Conservation (phyloP, 2,113 vertebrate genomes). For the Chaenocephalus aceratus region DNA sequence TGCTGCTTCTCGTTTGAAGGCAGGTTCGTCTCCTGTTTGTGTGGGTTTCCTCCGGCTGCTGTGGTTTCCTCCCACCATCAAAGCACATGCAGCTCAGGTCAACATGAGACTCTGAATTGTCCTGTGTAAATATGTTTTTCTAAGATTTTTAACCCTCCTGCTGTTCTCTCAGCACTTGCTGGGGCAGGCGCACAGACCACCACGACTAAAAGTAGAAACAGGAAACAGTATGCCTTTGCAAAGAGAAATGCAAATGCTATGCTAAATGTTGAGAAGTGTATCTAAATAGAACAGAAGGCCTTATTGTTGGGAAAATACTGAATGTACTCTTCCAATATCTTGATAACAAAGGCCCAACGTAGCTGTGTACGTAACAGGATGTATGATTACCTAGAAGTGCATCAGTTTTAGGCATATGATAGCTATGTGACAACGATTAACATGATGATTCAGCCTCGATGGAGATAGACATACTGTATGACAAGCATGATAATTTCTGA, state of each 20-base stretch:
- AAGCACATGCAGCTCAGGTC: constrained; percentile 27
- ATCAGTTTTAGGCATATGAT: too few species aligned
- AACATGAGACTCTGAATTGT: constrained; percentile 18
- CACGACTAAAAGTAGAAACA: not conserved
- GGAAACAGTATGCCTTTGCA: not conserved
- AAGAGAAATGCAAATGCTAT: too few species aligned
- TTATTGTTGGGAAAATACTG: too few species aligned
- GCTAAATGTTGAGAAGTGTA: not conserved
- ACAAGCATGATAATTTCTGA: too few species aligned
- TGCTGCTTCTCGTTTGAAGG: constrained; percentile 30
- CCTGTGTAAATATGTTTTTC: constrained; percentile 8
- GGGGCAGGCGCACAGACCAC: not conserved
- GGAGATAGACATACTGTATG: too few species aligned
- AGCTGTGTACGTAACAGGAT: too few species aligned
- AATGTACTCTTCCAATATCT: too few species aligned
- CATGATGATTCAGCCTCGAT: too few species aligned
- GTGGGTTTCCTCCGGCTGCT: constrained; percentile 34
- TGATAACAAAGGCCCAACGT: too few species aligned
- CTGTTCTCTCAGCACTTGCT: constrained; percentile 2
- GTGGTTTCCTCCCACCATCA: constrained; percentile 24
- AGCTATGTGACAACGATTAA: too few species aligned
- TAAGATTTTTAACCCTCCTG: not conserved
- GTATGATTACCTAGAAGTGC: too few species aligned
- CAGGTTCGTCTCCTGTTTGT: constrained; percentile 34
- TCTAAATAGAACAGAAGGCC: not conserved